A percentile compares a stretch with the other conserved stretches of the same genome.
phyloP scores from a whole-genome alignment of 2,113 vertebrate species.

The Motacilla alba region DNA sequence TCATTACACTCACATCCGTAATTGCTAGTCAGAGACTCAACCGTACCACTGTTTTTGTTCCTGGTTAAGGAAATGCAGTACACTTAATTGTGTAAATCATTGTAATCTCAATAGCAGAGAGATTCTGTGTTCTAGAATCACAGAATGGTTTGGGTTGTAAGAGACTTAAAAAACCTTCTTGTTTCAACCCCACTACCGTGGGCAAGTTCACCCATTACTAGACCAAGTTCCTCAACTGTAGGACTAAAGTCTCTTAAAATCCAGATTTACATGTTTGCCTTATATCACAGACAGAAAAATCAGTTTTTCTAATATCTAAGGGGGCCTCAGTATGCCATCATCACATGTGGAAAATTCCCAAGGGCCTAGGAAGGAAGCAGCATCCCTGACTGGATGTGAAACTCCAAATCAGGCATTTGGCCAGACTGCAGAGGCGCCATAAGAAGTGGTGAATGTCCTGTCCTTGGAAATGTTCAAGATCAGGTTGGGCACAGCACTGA shows the following conservation, averaged over 20 bases:
- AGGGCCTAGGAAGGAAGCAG: background rate
- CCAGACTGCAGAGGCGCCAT: accelerated
- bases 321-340: background rate
- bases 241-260: background rate
- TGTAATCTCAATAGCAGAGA: background rate
- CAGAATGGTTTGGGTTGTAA: background rate
- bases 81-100: background rate
- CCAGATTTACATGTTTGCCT: background rate
- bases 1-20: background rate
- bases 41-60: background rate
- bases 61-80: background rate
- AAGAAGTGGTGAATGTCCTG: background rate
- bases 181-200: background rate
- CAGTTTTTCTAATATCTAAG: background rate
- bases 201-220: background rate
- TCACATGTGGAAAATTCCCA: background rate
- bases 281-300: background rate
- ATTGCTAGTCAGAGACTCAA: background rate
- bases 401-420: background rate
- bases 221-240: background rate
- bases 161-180: background rate
- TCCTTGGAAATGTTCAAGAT: background rate
- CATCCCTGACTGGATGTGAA: background rate
- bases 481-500: background rate
- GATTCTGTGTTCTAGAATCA: background rate